Percentiles rank a stretch among this genome's conserved stretches.
phyloP scores from a whole-genome alignment of 2,888 invertebrate genomes.

The Gryllus longicercus region DNA sequence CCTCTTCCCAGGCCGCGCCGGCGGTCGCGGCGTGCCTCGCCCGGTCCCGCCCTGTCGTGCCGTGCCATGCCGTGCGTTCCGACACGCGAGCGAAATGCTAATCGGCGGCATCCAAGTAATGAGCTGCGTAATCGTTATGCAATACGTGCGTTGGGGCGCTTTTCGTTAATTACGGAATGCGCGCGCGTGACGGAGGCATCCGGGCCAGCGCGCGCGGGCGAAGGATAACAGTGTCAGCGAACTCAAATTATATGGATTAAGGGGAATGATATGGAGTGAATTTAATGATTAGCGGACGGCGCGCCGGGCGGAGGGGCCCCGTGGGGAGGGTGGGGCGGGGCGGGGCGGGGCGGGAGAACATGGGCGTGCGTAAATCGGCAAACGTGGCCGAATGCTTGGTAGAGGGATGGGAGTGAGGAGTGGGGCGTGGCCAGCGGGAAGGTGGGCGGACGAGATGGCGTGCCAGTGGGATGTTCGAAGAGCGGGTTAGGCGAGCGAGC shows the following conservation, averaged over 20 bases:
- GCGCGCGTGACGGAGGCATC: neutral
- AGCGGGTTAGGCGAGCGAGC: too few relatives aligned
- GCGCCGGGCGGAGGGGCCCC: neutral
- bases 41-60: too few relatives aligned
- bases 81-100: slow-evolving; percentile 17
- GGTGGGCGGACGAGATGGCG: too few relatives aligned
- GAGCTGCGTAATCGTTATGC: slow-evolving; percentile 10
- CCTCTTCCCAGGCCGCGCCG: too few relatives aligned
- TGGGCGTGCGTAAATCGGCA: neutral
- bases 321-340: neutral
- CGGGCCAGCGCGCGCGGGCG: neutral
- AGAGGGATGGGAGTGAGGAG: too few relatives aligned
- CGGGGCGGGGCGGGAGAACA: neutral
- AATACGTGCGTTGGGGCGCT: neutral
- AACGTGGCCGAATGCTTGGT: too few relatives aligned
- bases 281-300: neutral
- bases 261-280: neutral
- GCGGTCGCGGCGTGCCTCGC: too few relatives aligned
- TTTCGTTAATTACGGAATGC: slow-evolving; percentile 1
- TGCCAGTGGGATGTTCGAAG: too few relatives aligned
- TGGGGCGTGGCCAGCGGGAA: too few relatives aligned
- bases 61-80: neutral
- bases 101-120: neutral
- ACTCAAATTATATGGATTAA: slow-evolving; percentile 7
- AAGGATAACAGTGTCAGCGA: neutral